A percentile compares a stretch with the other conserved stretches of the same genome.
These are phyloP conservation scores for Euspilapteryx auroguttella DNA, from an alignment of 2,888 invertebrate genomes.

Conservation along the genomic window DNA sequence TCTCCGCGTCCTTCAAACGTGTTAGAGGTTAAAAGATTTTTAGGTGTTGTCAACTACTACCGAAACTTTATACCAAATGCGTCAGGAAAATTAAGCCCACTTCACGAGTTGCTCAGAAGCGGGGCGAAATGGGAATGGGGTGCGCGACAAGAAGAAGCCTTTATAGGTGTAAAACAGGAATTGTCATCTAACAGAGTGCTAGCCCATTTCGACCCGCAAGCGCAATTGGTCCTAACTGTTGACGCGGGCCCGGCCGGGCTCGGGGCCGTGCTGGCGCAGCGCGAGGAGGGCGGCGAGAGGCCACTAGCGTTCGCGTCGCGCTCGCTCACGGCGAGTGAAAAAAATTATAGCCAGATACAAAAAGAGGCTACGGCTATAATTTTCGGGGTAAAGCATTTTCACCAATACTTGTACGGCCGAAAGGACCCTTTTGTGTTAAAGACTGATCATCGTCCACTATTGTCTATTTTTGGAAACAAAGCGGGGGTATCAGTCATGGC, in stretches of 20 bases:
- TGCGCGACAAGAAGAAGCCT: conserved; percentile 2
- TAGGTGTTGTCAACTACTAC: conserved; percentile 7
- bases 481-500: conserved; percentile 8
- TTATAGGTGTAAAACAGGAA: conserved; percentile 4
- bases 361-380: too few relatives aligned
- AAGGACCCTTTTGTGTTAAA: too few relatives aligned
- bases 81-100: conserved; percentile 5
- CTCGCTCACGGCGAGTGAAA: too few relatives aligned
- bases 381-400: too few relatives aligned
- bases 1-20: conserved; percentile 3
- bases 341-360: too few relatives aligned
- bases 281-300: too few relatives aligned
- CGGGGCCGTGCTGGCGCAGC: too few relatives aligned
- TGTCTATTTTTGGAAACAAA: too few relatives aligned
- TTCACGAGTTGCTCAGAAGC: conserved; percentile 5
- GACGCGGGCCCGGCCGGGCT: too few relatives aligned
- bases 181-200: conserved; percentile 6
- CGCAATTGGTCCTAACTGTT: background rate
- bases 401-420: too few relatives aligned
- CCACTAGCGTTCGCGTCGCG: too few relatives aligned
- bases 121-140: conserved; percentile 7
- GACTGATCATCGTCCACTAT: too few relatives aligned
- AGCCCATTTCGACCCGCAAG: conserved; percentile 6
- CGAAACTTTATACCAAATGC: conserved; percentile 7
- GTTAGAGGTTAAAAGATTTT: conserved; percentile 4